Evolutionary conservation across 2,888 invertebrate species (phyloP).

Genomic region (Liodrosophila aerea): DNA sequence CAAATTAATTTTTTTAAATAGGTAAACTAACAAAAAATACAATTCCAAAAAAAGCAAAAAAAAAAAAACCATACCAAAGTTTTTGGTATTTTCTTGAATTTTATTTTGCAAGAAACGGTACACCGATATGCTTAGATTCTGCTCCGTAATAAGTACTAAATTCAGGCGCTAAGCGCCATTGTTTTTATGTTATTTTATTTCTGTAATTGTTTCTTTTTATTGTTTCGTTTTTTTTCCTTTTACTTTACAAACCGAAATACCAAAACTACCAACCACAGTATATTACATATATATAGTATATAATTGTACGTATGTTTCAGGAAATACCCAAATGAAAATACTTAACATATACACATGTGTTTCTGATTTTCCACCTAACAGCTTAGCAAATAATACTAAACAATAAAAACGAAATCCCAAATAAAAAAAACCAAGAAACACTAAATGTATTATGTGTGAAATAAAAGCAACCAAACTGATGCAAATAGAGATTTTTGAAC

Average conservation of each 20-base stretch:
- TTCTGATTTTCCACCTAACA: conserved; percentile 75
- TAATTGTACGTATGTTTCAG: conserved; percentile 47
- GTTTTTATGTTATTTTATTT: background rate
- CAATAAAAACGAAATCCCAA: conserved; percentile 20
- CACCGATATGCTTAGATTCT: conserved; percentile 63
- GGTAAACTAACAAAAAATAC: background rate
- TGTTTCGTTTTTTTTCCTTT: background rate
- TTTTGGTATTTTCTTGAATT: conserved; percentile 48
- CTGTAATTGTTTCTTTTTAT: background rate
- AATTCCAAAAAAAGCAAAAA: background rate
- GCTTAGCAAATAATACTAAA: conserved; percentile 57
- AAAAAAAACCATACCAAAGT: conserved; percentile 19
- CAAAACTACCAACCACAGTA: conserved; percentile 34
- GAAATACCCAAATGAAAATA: conserved; percentile 36
- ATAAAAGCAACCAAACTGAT: background rate
- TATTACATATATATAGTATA: conserved; percentile 16
- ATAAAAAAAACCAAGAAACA: too few relatives aligned
- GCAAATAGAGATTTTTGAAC: conserved; percentile 23
- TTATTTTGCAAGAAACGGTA: conserved; percentile 37
- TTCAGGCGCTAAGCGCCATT: conserved; percentile 44
- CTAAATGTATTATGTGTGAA: conserved; percentile 1
- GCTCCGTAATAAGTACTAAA: conserved; percentile 16
- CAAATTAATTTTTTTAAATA: conserved; percentile 16
- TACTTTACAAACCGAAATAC: background rate
- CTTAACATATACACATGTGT: conserved; percentile 64